Evolutionary conservation across 2,797 vertebrate genomes (phyloP).

Genomic region (Leucoraja ocellata): DNA sequence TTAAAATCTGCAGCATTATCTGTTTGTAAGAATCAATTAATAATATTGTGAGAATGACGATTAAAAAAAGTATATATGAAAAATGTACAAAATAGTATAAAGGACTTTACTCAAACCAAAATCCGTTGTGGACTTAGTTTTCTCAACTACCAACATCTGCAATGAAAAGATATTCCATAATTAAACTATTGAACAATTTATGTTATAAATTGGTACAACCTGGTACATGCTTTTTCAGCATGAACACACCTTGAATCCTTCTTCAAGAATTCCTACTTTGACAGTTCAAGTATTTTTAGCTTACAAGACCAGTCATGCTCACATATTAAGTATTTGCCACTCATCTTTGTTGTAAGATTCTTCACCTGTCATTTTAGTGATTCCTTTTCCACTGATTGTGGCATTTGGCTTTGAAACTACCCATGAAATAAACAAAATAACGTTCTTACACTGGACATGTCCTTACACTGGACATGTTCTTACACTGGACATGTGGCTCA

Average conservation of each 20-base stretch:
- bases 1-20: neutral
- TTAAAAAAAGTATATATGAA: neutral
- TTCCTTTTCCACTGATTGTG: neutral
- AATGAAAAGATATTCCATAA: neutral
- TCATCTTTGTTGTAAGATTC: constrained; percentile 4
- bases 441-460: neutral
- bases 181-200: constrained; percentile 3
- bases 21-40: neutral
- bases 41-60: neutral
- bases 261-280: constrained; percentile 18
- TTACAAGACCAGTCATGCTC: constrained; percentile 35
- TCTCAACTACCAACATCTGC: neutral
- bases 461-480: neutral
- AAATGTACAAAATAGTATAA: too few species aligned
- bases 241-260: neutral
- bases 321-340: neutral
- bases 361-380: neutral
- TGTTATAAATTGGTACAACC: neutral
- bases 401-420: constrained; percentile 11
- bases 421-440: neutral
- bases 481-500: neutral
- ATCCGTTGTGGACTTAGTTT: neutral
- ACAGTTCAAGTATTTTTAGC: constrained; percentile 27
- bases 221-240: neutral
- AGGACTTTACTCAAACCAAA: neutral